These are phyloP conservation scores for Drosophila affinis DNA, from an alignment of 2,888 invertebrate genomes.

Conservation along the genomic window DNA sequence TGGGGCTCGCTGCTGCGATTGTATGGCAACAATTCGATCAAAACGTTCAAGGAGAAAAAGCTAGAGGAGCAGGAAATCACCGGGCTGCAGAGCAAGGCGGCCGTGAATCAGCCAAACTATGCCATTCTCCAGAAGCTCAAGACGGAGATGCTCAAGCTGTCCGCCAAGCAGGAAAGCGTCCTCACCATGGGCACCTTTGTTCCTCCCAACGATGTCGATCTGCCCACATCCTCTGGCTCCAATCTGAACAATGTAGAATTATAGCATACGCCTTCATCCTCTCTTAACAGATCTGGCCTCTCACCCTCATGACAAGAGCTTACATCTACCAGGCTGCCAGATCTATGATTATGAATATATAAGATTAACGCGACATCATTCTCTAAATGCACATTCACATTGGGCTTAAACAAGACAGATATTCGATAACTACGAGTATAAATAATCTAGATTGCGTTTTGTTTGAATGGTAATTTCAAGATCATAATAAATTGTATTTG, in stretches of 20 bases:
- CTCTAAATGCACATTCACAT: neutral
- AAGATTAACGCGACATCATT: neutral
- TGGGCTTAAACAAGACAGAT: neutral
- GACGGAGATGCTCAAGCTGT: constrained; percentile 91
- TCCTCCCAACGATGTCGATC: constrained; percentile 86
- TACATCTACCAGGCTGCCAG: constrained; percentile 1
- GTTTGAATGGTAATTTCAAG: neutral
- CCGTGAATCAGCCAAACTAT: constrained; percentile 95
- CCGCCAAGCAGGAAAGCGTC: constrained; percentile 87
- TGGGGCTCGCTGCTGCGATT: constrained; percentile 97
- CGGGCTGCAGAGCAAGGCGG: constrained; percentile 93
- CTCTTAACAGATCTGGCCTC: neutral
- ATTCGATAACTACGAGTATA: neutral
- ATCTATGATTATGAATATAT: neutral
- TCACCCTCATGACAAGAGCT: constrained; percentile 22
- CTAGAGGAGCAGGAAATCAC: constrained; percentile 96
- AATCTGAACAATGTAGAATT: constrained; percentile 92
- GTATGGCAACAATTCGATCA: constrained; percentile 95
- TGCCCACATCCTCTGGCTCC: constrained; percentile 90
- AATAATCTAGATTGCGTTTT: neutral
- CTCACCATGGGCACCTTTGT: constrained; percentile 88
- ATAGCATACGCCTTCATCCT: constrained; percentile 78
- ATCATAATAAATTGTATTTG: neutral
- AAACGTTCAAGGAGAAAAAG: constrained; percentile 96
- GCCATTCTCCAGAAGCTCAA: constrained; percentile 94